Percentiles rank a stretch among this genome's conserved stretches.
These are phyloP conservation scores for Bergia puertoricense DNA, from an alignment of 92 coral and sea anemone species.

Conservation along the genomic window DNA sequence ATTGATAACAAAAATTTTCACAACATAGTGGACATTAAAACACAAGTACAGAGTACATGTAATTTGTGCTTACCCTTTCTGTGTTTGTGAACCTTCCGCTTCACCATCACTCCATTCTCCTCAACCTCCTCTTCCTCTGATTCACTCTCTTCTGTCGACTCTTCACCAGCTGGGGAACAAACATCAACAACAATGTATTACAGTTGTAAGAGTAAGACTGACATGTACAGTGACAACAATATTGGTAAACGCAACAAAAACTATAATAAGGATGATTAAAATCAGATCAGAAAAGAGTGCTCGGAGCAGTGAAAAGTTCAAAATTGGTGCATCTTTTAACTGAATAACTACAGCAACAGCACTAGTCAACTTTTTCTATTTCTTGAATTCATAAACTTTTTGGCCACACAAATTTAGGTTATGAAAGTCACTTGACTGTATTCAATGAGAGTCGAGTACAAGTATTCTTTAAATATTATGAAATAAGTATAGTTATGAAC, in stretches of 20 bases:
- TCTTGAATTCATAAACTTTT: no score
- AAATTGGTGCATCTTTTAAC: no score
- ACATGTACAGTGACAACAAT: not conserved
- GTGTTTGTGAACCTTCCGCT: slow-evolving; percentile 76
- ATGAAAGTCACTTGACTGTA: no score
- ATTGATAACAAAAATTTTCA: no score
- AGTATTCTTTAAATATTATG: not conserved
- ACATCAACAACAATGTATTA: not conserved
- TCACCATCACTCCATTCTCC: slow-evolving; percentile 85
- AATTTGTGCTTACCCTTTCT: slow-evolving; percentile 57
- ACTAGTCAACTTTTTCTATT: no score
- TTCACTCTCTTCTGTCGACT: slow-evolving; percentile 72
- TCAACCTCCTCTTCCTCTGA: slow-evolving; percentile 89
- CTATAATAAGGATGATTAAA: no score
- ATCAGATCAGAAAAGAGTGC: no score
- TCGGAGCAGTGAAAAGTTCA: no score
- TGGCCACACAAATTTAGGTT: no score
- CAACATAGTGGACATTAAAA: no score
- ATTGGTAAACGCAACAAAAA: not conserved
- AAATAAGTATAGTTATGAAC: not conserved
- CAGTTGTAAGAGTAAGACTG: not conserved
- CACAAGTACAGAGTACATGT: not conserved
- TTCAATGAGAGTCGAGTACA: no score
- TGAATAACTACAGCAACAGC: no score
- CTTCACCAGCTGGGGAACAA: slow-evolving; percentile 61